Evolutionary conservation across 64 coral and sea anemone species (phyloP).

Genomic region (Stichodactyla mertensii): DNA sequence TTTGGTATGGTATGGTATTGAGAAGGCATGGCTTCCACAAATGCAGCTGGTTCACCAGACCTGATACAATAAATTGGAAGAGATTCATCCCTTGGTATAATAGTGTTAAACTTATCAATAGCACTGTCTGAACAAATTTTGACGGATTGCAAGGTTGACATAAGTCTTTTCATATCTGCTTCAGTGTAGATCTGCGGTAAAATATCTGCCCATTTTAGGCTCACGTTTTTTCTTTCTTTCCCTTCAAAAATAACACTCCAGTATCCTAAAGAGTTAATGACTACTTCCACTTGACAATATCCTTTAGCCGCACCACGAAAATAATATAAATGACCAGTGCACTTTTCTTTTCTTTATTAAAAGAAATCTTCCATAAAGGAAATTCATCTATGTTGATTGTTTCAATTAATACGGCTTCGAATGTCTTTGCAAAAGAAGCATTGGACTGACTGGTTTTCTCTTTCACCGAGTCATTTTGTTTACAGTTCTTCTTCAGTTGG

Average conservation of each 20-base stretch:
- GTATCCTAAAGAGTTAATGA: neutral
- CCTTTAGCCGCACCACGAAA: constrained; percentile 26
- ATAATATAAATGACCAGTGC: constrained; percentile 37
- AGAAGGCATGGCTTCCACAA: constrained; percentile 37
- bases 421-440: neutral
- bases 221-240: neutral
- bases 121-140: constrained; percentile 25
- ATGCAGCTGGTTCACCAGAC: constrained; percentile 55
- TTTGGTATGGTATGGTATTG: constrained; percentile 42
- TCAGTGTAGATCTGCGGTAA: neutral
- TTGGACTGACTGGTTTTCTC: neutral
- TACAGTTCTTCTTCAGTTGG: neutral
- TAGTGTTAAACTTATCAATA: constrained; percentile 8
- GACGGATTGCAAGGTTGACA: neutral
- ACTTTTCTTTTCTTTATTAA: constrained; percentile 26
- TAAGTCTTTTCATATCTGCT: constrained; percentile 28
- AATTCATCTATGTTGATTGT: constrained; percentile 14
- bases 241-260: constrained; percentile 45
- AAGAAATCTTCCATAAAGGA: constrained; percentile 10
- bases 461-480: neutral
- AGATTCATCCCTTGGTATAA: constrained; percentile 28
- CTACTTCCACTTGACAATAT: neutral
- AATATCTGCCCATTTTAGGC: constrained; percentile 27
- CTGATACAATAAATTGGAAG: constrained; percentile 40
- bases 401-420: neutral